These are phyloP conservation scores for Trichonephila clavipes DNA, from an alignment of 1,140 invertebrate species.

Conservation along the genomic window DNA sequence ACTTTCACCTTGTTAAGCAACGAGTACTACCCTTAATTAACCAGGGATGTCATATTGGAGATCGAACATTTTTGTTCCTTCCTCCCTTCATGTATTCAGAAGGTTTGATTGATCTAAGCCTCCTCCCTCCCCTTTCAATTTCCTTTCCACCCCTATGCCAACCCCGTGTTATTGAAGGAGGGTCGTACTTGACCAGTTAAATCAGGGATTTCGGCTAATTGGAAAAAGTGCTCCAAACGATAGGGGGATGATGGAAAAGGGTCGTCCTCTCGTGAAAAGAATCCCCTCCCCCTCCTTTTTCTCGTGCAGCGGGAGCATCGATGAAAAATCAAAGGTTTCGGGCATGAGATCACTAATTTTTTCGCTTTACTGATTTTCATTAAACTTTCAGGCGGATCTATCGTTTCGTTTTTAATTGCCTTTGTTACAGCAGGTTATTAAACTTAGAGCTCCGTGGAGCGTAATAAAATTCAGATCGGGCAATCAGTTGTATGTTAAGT, in stretches of 20 bases:
- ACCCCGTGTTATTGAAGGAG: conserved; percentile 40
- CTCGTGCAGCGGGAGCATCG: conserved; percentile 34
- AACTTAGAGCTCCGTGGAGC: neutral
- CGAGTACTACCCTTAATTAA: conserved; percentile 66
- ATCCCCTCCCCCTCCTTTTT: neutral
- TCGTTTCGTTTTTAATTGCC: conserved; percentile 60
- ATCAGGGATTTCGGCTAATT: conserved; percentile 57
- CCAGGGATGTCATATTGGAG: conserved; percentile 51
- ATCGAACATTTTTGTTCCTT: conserved; percentile 66
- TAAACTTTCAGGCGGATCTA: conserved; percentile 56
- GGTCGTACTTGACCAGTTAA: conserved; percentile 60
- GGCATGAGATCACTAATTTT: conserved; percentile 53
- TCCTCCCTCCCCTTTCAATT: neutral
- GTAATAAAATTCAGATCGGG: neutral
- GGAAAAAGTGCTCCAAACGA: conserved; percentile 66
- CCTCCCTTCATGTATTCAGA: conserved; percentile 24
- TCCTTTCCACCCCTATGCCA: conserved; percentile 19
- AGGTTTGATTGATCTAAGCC: conserved; percentile 58
- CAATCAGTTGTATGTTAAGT: neutral
- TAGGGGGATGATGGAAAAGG: conserved; percentile 51
- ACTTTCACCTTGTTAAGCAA: conserved; percentile 64
- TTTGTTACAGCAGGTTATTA: conserved; percentile 66
- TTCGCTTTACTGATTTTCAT: conserved; percentile 72
- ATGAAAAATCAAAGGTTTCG: conserved; percentile 62
- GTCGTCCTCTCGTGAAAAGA: conserved; percentile 21